Evolutionary conservation across 2,113 vertebrate species (phyloP).

Genomic region (Crotalus viridis): DNA sequence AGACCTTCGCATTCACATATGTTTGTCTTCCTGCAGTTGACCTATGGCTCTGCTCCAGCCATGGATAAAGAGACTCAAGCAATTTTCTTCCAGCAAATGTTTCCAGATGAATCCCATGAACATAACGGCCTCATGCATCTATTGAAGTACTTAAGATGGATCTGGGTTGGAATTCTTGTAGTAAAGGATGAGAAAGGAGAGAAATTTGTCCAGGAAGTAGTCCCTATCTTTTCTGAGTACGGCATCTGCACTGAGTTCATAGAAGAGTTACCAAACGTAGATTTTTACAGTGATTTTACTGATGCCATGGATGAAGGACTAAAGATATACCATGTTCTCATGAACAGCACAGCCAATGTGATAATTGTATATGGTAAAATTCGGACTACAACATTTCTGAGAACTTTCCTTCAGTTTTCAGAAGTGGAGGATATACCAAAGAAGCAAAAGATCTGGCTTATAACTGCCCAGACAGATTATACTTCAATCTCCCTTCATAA

Average conservation of each 20-base stretch:
- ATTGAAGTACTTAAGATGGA: no score
- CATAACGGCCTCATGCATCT: no score
- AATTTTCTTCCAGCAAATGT: background rate
- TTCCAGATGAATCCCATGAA: background rate
- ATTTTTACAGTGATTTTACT: background rate
- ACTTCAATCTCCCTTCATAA: rapidly evolving
- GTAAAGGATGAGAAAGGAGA: background rate
- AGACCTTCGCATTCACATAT: background rate
- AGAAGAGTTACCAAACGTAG: background rate
- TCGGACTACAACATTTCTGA: rapidly evolving
- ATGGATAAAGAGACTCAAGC: background rate
- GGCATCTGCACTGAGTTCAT: background rate
- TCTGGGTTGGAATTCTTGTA: background rate
- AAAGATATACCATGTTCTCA: background rate
- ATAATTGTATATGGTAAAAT: background rate
- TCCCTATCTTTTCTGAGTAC: background rate
- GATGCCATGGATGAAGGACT: background rate
- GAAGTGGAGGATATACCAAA: background rate
- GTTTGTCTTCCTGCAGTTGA: background rate
- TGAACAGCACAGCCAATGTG: background rate
- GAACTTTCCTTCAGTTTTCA: background rate
- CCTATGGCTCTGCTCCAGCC: background rate
- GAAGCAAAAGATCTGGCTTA: background rate
- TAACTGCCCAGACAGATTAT: background rate
- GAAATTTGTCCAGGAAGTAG: background rate